Evolutionary conservation across 1,140 invertebrate species (phyloP).

Genomic region (Meteorus sp.): DNA sequence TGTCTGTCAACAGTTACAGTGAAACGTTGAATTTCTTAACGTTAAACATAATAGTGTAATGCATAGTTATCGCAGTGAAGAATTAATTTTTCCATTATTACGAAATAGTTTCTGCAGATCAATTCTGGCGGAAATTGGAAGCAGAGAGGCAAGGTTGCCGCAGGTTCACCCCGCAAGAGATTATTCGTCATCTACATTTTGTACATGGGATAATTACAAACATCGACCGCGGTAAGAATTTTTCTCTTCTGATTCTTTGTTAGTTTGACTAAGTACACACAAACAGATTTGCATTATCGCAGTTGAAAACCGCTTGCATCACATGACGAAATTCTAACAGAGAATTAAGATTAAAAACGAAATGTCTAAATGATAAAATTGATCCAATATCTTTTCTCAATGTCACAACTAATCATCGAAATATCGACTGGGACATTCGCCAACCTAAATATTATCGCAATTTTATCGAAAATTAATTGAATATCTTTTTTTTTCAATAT

Average conservation of each 20-base stretch:
- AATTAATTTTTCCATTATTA: neutral
- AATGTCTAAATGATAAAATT: too few species aligned
- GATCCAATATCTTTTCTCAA: too few species aligned
- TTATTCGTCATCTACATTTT: conserved; percentile 11
- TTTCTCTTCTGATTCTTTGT: neutral
- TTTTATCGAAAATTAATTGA: too few species aligned
- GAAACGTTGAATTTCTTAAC: neutral
- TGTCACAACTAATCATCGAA: too few species aligned
- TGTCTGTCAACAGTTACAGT: neutral
- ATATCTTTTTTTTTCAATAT: too few species aligned
- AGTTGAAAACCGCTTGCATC: too few species aligned
- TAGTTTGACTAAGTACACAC: neutral
- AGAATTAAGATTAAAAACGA: too few species aligned
- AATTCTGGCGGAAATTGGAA: conserved; percentile 52
- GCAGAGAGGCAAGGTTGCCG: conserved; percentile 48
- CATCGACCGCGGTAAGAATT: conserved; percentile 33
- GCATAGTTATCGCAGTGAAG: neutral
- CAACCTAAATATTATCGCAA: too few species aligned
- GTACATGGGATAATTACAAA: conserved; percentile 15
- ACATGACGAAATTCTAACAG: too few species aligned
- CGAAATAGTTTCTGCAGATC: conserved; percentile 42
- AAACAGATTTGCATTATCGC: too few species aligned
- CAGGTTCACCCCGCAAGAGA: conserved; percentile 47
- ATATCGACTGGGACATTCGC: too few species aligned
- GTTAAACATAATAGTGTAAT: neutral